Percentiles rank a stretch among this genome's conserved stretches.
phyloP scores from a whole-genome alignment of 2,113 vertebrate genomes.

The Phalacrocorax brasilianus region DNA sequence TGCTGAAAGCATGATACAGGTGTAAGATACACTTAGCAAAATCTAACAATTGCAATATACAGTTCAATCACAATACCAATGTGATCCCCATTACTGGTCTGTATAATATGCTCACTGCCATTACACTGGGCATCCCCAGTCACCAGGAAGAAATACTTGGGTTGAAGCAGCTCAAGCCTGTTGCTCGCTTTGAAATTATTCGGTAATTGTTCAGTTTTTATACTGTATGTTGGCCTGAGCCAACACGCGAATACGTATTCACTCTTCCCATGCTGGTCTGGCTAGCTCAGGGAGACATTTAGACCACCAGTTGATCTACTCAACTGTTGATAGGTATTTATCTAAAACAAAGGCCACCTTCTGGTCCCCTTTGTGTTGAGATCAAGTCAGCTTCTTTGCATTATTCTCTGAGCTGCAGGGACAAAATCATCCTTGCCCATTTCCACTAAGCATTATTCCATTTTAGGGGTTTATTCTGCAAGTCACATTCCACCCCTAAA shows the following conservation, averaged over 20 bases:
- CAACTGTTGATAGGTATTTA: not conserved
- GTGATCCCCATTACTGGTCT: not conserved
- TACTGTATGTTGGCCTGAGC: not conserved
- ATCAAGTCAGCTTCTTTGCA: not conserved
- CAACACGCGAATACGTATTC: not conserved
- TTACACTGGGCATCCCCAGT: not conserved
- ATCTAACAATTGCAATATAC: not conserved
- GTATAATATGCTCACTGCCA: not conserved
- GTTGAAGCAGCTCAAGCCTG: not conserved
- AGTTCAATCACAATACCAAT: not conserved
- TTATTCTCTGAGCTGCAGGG: not conserved
- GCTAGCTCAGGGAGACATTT: not conserved
- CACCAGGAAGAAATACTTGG: not conserved
- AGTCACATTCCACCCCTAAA: not conserved
- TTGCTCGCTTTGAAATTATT: not conserved
- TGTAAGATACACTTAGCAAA: not conserved
- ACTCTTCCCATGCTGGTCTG: not conserved
- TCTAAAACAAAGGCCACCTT: not conserved
- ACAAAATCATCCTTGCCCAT: not conserved
- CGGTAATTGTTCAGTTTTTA: not conserved
- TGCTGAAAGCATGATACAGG: not conserved
- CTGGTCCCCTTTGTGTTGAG: not conserved
- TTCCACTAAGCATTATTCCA: not conserved
- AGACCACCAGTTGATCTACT: not conserved
- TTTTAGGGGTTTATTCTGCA: not conserved